A percentile compares a stretch with the other conserved stretches of the same genome.
Evolutionary conservation across 1,140 invertebrate species (phyloP).

Genomic region (Sminthurides bifidus): DNA sequence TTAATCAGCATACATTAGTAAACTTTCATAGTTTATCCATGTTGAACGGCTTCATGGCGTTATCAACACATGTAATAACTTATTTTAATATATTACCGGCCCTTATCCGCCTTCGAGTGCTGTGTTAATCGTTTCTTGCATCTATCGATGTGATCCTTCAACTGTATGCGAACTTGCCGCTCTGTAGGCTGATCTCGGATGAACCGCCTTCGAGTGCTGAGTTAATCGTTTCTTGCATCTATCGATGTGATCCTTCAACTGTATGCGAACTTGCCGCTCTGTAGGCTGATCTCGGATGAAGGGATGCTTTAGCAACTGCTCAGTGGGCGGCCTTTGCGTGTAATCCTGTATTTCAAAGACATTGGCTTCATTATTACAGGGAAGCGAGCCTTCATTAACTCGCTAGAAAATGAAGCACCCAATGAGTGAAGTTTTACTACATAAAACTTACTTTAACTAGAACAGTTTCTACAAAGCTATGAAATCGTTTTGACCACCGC

Average conservation of each 20-base stretch:
- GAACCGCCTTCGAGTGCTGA: slow-evolving; percentile 73
- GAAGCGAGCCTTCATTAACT: no score
- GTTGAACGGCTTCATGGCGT: neutral
- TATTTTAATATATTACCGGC: slow-evolving; percentile 12
- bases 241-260: slow-evolving; percentile 98
- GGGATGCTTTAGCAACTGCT: slow-evolving; percentile 90
- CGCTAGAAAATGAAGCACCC: neutral
- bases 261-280: slow-evolving; percentile 92
- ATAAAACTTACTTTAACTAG: slow-evolving; percentile 58
- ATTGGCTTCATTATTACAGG: neutral
- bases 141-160: slow-evolving; percentile 98
- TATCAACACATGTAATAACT: no score
- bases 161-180: slow-evolving; percentile 90
- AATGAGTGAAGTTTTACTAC: neutral
- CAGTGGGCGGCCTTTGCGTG: slow-evolving; percentile 93
- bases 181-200: slow-evolving; percentile 97
- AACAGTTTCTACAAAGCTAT: slow-evolving; percentile 74
- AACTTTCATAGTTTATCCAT: no score
- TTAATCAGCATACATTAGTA: neutral
- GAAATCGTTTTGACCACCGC: slow-evolving; percentile 96
- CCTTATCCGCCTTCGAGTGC: slow-evolving; percentile 44
- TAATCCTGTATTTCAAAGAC: slow-evolving; percentile 53
- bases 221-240: slow-evolving; percentile 88
- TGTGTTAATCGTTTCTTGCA: slow-evolving; percentile 89
- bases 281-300: slow-evolving; percentile 97